Base-by-base conservation (phyloP, 1,140 invertebrate species). In the Apis laboriosa region DNA sequence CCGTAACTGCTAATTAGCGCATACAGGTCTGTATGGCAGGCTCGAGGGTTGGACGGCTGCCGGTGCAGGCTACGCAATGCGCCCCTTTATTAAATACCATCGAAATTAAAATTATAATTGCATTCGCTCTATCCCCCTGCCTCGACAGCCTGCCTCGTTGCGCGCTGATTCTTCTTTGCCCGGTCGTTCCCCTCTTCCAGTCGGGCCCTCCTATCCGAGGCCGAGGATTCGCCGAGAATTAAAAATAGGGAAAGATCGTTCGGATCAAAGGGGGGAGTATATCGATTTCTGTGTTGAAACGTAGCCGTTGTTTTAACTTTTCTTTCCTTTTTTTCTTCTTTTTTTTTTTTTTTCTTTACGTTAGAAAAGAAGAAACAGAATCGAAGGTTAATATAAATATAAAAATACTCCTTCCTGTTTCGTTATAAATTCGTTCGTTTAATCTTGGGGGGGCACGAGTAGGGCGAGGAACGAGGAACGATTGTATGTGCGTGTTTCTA, bases 21-120 rank as follows among this genome's bases (percentile, higher is more conserved):
- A 89, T 88, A 84, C 88, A 90, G 89, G 88, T 84, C 84, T 87
- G 87, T 85, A 88, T 78, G 83, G 84, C 83, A 83, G 84, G 88
- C 86, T 90, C 85, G 88, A 87, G 84, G 84, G 87, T 84, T 61
- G 86, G 78, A 79, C 84, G 77, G 67, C 55, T 82, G 78, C 56
- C 80, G 83, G 80, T 86, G 84, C 84, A 85, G 75, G 80, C 86
- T 85, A 84, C 80, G 87, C 89, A 89, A 90, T 92, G 89, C 89
- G 84, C 90, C 92, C 92, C 93, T 93, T 93, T 94, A 93, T 94
- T 94, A 93, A 94, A 94, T 94, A 93, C 93, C 93, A 93, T 92
- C 88, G 92, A 94, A 94, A 94, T 94, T 94, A 94, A 94, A 94
- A 94, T 94, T 94, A 93, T 94, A 94, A 94, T 94, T 94, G 93